phyloP scores from a whole-genome alignment of 2,113 vertebrate species.

The Solea senegalensis region DNA sequence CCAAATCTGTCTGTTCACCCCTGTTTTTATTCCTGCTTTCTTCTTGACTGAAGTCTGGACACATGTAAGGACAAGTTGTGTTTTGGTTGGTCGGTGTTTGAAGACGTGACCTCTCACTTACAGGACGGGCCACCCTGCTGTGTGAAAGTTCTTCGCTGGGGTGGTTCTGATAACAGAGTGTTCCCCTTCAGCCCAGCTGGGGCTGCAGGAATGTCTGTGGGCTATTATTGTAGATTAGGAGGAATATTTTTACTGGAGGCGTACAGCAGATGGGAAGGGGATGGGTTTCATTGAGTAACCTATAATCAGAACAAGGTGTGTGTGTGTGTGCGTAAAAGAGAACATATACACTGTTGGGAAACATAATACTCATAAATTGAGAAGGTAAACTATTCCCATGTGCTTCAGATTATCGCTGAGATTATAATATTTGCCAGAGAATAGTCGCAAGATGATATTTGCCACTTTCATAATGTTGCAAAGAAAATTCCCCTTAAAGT shows the following conservation, averaged over 20 bases:
- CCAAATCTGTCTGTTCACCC: neutral
- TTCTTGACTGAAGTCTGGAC: neutral
- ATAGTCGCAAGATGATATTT: conserved; percentile 3
- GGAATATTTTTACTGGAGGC: conserved; percentile 65
- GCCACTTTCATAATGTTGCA: no score
- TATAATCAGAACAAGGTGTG: conserved; percentile 54
- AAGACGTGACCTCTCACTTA: conserved; percentile 23
- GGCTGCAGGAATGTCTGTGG: conserved; percentile 59
- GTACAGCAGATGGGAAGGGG: conserved; percentile 57
- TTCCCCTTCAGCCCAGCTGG: neutral
- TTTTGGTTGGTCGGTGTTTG: neutral
- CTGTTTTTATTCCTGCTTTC: neutral
- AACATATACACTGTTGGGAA: conserved; percentile 25
- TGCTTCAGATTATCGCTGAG: conserved; percentile 57
- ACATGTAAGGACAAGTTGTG: conserved; percentile 17
- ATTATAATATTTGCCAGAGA: conserved; percentile 10
- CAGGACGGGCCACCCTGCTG: conserved; percentile 39
- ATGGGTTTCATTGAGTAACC: conserved; percentile 51
- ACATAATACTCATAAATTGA: conserved; percentile 31
- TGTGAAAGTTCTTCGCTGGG: conserved; percentile 24
- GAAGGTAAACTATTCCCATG: conserved; percentile 54
- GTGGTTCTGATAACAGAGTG: conserved; percentile 45
- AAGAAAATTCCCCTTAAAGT: no score
- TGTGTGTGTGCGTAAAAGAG: conserved; percentile 15
- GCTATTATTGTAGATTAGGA: conserved; percentile 63